Base-by-base conservation (phyloP, 2,888 invertebrate genomes). In the Exephanes ischioxanthus region DNA sequence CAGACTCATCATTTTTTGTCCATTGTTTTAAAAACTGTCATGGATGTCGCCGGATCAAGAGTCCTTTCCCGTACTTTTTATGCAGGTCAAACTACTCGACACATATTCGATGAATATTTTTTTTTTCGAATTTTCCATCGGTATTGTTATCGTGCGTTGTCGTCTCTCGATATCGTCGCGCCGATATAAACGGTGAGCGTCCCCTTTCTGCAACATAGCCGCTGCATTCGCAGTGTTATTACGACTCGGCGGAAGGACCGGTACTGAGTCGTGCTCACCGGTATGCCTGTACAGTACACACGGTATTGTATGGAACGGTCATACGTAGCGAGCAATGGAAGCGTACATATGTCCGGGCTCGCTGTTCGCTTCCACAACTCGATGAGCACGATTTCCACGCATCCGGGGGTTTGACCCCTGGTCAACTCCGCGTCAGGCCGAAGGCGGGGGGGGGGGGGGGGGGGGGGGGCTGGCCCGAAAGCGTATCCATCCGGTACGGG, bases 351-450 rank as follows among this genome's bases (percentile, higher is more conserved):
- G 61, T 53, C 37, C 45, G 73, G 61, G 41, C 70, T 66, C 75
- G 55, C 58, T 33, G 73, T 75, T 58, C 14, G 45, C 63, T 72
- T 79, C 77, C 76, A 72, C 80, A 80, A 76, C 85, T 72, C 76
- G 80, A 83, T 82, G 85, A 79, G 79, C 79, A 85, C 83, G 80
- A 81, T 80, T 76, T 72, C 67, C 78, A 79, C 75, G 78, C 82
- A 26, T 82, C 55, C 66, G 71, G 58, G 71, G 22, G 63, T 81
- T 63, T 75, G 51, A 41, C 41, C 72, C 76, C 75, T 26, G 58
- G 30, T 53, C 61, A 9, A 37, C 55, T n/a, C 58, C 63, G 66
- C 72, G 58, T 80, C 41, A 41, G 41, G 6, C 33, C 76, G 61
- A 51, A 71, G 67, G 75, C n/a, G 79, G 55, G 9, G 37, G 41